Conservation (phyloP, 1,140 invertebrate genomes). For the Drosophila auraria region DNA sequence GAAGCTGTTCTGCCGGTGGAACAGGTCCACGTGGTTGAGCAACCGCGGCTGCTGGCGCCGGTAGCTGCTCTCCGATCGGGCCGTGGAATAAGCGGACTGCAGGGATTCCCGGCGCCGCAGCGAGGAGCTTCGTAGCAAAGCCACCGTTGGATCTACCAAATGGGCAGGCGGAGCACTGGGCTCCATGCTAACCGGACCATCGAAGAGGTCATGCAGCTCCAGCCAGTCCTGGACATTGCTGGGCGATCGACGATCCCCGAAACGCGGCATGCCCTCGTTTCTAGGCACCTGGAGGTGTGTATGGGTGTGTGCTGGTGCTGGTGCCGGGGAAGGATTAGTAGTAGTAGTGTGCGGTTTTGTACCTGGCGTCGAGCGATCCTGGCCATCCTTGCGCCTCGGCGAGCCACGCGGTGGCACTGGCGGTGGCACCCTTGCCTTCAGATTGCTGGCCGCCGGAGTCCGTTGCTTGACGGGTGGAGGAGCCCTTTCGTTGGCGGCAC, state of each 20-base stretch:
- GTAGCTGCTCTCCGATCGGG: conserved; percentile 66
- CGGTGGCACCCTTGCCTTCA: conserved; percentile 90
- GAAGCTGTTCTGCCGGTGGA: conserved; percentile 80
- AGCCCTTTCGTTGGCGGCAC: conserved; percentile 38
- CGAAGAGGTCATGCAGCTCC: conserved; percentile 80
- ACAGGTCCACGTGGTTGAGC: conserved; percentile 74
- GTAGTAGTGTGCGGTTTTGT: conserved; percentile 37
- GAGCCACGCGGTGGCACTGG: conserved; percentile 93
- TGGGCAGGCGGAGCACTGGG: conserved; percentile 13
- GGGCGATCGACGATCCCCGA: conserved; percentile 78
- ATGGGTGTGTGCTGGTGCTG: conserved; percentile 25
- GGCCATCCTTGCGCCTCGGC: conserved; percentile 86
- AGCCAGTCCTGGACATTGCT: conserved; percentile 84
- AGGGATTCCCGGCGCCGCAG: conserved; percentile 60
- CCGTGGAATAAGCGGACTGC: conserved; percentile 68
- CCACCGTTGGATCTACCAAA: conserved; percentile 11
- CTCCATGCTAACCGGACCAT: conserved; percentile 31
- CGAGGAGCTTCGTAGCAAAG: conserved; percentile 30
- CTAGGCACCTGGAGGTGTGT: conserved; percentile 56
- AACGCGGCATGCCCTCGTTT: conserved; percentile 55
- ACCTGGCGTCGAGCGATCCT: conserved; percentile 85
- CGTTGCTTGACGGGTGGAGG: conserved; percentile 74
- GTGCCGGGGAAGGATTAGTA: conserved; percentile 25
- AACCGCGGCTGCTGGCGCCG: conserved; percentile 49
- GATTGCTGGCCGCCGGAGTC: conserved; percentile 48